phyloP scores from a whole-genome alignment of 2,113 vertebrate genomes.

The Mustelus asterias region DNA sequence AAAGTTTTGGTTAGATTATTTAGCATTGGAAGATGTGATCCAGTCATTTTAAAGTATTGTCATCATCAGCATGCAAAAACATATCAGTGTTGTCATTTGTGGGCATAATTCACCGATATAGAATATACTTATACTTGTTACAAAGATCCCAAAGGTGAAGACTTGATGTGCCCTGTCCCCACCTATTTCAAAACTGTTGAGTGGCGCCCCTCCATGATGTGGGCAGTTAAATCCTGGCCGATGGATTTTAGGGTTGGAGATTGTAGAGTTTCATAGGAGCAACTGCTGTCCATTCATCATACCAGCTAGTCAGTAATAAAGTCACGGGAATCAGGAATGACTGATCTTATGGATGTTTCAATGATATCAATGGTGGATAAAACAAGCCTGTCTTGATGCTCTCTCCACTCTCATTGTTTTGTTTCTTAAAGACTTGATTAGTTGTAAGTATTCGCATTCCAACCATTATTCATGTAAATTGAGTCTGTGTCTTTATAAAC shows the following conservation, averaged over 20 bases:
- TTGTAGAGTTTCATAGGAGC: background rate
- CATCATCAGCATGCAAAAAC: no score
- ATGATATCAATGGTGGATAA: background rate
- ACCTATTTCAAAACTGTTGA: background rate
- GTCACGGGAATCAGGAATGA: background rate
- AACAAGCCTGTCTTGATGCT: no score
- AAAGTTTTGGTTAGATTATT: background rate
- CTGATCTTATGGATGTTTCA: background rate
- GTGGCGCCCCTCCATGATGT: background rate
- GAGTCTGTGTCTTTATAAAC: no score
- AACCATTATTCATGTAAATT: no score
- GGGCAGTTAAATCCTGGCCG: no score
- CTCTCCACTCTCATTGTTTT: no score
- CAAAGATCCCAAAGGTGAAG: background rate
- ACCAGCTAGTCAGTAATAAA: background rate
- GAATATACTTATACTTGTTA: background rate
- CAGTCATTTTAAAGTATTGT: no score
- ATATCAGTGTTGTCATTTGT: background rate
- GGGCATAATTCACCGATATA: background rate
- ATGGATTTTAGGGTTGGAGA: background rate
- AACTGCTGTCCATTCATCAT: background rate
- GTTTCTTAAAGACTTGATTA: no score
- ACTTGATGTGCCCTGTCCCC: background rate
- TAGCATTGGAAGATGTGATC: background rate
- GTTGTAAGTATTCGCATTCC: no score